Conservation (phyloP, 2,888 invertebrate genomes). For the Polydrusus pterygomalis region DNA sequence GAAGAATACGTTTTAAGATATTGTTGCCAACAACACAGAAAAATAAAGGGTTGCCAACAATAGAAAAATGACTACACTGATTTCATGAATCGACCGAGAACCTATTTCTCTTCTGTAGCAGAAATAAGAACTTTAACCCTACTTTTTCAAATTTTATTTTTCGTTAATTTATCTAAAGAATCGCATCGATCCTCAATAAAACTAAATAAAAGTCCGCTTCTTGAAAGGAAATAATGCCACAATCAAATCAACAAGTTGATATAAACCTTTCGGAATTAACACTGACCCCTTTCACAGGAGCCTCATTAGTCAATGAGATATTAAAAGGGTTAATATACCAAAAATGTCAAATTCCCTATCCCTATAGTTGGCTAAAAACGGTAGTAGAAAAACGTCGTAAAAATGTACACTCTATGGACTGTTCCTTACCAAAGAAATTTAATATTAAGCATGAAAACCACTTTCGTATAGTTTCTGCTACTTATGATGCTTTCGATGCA, state of each 20-base stretch:
- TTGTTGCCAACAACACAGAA: too few species aligned
- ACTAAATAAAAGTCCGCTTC: too few species aligned
- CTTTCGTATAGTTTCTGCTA: constrained; percentile 63
- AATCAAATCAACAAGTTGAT: constrained; percentile 54
- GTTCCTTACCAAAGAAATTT: constrained; percentile 5
- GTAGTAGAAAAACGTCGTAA: constrained; percentile 64
- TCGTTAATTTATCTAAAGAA: too few species aligned
- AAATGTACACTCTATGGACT: constrained; percentile 14
- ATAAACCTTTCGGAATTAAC: constrained; percentile 73
- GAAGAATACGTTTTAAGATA: too few species aligned
- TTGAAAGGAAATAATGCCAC: constrained; percentile 33
- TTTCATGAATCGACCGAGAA: too few species aligned
- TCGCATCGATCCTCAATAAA: too few species aligned
- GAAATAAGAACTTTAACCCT: too few species aligned
- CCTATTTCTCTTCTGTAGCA: too few species aligned
- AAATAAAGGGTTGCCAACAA: too few species aligned
- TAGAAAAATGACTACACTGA: too few species aligned
- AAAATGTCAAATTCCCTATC: constrained; percentile 72
- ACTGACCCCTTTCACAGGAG: constrained; percentile 76
- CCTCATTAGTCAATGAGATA: constrained; percentile 75
- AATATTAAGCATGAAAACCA: constrained; percentile 64
- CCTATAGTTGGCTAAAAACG: constrained; percentile 65
- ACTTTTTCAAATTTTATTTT: not conserved
- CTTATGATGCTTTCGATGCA: constrained; percentile 65
- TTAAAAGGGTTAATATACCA: constrained; percentile 76